Base-by-base conservation (phyloP, 2,113 vertebrate species). In the Capra hircus region DNA sequence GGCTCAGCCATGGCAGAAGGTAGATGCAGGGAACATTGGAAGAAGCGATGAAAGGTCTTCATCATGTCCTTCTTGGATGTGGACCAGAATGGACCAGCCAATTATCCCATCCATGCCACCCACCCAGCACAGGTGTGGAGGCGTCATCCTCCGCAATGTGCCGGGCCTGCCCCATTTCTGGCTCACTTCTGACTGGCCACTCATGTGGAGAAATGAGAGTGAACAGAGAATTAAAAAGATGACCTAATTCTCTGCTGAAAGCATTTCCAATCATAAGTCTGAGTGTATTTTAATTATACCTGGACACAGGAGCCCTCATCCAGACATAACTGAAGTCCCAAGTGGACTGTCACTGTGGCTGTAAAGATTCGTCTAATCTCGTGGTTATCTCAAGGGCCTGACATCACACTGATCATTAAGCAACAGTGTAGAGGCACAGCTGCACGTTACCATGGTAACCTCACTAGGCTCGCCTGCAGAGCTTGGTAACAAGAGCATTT, bases 331-430 rank as follows among this genome's bases (percentile, higher is more conserved):
- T 82, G 71, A 89, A 93, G 86, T 88, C 86, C 95, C 62, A 0
- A 84, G 36, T n/a, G 86, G 86, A 93, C 86, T 82, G 88, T 95
- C 55, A 40, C 62, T 6, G 59, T 60, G 71, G 33, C 96, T 90
- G 53, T 90, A 96, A 96, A 97, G 97, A 91, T 96, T 84, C 88
- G 88, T 97, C 62, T 95, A 83, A 97, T 94, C 83, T 57, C 43
- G 87, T 92, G 90, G 94, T 97, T 94, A 90, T 97, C 98, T 97
- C 86, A 67, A 97, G 94, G 93, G 93, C 89, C 97, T 96, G 96
- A 95, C 88, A 97, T 97, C 97, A 96, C 95, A 85, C 96, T 97
- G 93, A 97, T 98, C 96, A 93, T 98, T 97, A 97, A 97, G 94
- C 98, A 93, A 94, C 64, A 45, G 82, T 36, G 78, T n/a, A 0